These are phyloP conservation scores for Ciconia nigra DNA, from an alignment of 2,797 vertebrate species.

Conservation along the genomic window DNA sequence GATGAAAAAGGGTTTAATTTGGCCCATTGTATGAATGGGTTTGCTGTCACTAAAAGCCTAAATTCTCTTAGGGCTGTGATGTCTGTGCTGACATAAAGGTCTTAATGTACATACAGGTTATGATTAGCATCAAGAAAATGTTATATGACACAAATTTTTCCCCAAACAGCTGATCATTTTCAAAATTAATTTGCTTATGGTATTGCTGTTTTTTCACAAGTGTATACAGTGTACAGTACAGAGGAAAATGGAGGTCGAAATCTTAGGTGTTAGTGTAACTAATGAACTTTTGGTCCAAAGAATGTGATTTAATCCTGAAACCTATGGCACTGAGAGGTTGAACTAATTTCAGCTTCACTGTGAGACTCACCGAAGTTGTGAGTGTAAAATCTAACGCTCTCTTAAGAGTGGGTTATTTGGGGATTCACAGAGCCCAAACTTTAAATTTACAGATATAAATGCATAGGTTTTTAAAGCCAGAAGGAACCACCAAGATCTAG, in stretches of 20 bases:
- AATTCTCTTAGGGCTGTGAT: background rate
- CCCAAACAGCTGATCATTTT: background rate
- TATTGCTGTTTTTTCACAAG: background rate
- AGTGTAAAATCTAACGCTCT: background rate
- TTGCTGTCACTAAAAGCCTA: background rate
- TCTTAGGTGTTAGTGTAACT: background rate
- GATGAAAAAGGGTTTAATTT: background rate
- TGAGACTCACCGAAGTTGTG: background rate
- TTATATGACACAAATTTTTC: background rate
- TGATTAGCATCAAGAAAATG: background rate
- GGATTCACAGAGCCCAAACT: background rate
- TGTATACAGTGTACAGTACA: background rate
- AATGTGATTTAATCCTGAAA: background rate
- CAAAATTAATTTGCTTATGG: background rate
- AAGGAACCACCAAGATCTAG: background rate
- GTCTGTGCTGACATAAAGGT: background rate
- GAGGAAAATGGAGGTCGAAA: background rate
- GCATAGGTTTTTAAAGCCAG: constrained; percentile 51
- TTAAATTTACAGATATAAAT: constrained; percentile 52
- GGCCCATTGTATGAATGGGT: background rate
- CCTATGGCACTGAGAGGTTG: background rate
- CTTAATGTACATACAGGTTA: background rate
- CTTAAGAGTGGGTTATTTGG: background rate
- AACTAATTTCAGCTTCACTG: background rate
- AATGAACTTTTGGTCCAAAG: background rate